A percentile compares a stretch with the other conserved stretches of the same genome.
Evolutionary conservation across 1,140 invertebrate genomes (phyloP).

Genomic region (Tetramorium simillimum): DNA sequence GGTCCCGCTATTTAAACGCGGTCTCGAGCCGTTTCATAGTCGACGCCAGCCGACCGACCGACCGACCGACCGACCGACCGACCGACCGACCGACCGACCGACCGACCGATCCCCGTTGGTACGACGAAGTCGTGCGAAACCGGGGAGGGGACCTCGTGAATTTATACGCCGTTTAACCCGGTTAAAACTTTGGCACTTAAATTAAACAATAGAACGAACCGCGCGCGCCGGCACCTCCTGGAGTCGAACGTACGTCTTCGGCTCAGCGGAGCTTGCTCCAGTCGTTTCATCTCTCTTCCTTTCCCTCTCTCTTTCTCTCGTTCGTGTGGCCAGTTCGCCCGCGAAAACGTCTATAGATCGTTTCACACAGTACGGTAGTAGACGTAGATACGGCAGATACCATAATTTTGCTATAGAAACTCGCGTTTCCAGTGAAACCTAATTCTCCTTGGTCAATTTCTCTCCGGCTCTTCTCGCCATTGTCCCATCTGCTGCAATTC

Average conservation of each 20-base stretch:
- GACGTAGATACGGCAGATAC: slow-evolving; percentile 30
- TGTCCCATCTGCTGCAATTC: not conserved
- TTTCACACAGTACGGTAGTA: not conserved
- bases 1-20: slow-evolving; percentile 66
- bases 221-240: slow-evolving; percentile 38
- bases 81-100: not conserved
- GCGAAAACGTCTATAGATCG: slow-evolving; percentile 46
- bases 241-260: slow-evolving; percentile 77
- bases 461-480: not conserved
- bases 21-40: slow-evolving; percentile 48
- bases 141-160: slow-evolving; percentile 66
- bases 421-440: slow-evolving; percentile 26
- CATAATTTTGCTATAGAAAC: slow-evolving; percentile 58
- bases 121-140: slow-evolving; percentile 15
- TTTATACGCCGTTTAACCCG: slow-evolving; percentile 80
- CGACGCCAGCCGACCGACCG: not conserved
- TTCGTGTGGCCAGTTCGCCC: slow-evolving; percentile 20
- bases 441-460: slow-evolving; percentile 32
- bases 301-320: not conserved
- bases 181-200: slow-evolving; percentile 83
- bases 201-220: slow-evolving; percentile 83
- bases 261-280: slow-evolving; percentile 40
- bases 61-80: not conserved
- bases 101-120: not conserved
- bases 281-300: slow-evolving; percentile 36